A percentile compares a stretch with the other conserved stretches of the same genome.
Conservation (phyloP, 2,113 vertebrate species). For the Festucalex cinctus region DNA sequence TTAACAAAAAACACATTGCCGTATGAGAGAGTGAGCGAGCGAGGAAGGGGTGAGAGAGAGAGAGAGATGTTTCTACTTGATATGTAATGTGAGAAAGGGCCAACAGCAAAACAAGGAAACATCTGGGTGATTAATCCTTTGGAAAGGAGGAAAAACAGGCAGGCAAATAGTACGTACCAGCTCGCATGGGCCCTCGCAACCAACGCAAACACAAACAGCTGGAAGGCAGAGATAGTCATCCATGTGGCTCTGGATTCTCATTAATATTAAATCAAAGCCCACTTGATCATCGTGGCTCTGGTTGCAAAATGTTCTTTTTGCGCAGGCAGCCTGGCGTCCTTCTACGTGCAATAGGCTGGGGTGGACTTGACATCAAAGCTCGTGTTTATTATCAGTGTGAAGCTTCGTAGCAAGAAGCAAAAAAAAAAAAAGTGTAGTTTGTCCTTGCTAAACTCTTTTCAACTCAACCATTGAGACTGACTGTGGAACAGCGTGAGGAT, state of each 20-base stretch:
- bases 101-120: slow-evolving; percentile 82
- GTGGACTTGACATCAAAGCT: background rate
- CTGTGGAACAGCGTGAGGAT: background rate
- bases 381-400: background rate
- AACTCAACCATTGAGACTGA: background rate
- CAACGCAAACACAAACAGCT: slow-evolving; percentile 36
- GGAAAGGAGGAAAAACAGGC: slow-evolving; percentile 61
- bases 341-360: background rate
- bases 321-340: background rate
- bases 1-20: slow-evolving; percentile 77
- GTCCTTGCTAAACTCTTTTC: background rate
- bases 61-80: slow-evolving; percentile 72
- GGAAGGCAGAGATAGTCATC: slow-evolving; percentile 51
- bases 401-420: no score
- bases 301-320: slow-evolving; percentile 6
- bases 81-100: slow-evolving; percentile 83
- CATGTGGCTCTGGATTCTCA: slow-evolving; percentile 52
- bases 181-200: slow-evolving; percentile 30
- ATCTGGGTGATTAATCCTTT: slow-evolving; percentile 83
- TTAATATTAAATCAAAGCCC: slow-evolving; percentile 64
- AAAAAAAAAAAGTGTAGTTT: no score
- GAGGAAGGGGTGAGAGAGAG: slow-evolving; percentile 18
- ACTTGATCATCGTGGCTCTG: slow-evolving; percentile 28
- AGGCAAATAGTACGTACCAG: slow-evolving; percentile 51
- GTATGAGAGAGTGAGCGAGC: slow-evolving; percentile 19